Base-by-base conservation (phyloP, 2,113 vertebrate genomes). In the Megatriorchis doriae region DNA sequence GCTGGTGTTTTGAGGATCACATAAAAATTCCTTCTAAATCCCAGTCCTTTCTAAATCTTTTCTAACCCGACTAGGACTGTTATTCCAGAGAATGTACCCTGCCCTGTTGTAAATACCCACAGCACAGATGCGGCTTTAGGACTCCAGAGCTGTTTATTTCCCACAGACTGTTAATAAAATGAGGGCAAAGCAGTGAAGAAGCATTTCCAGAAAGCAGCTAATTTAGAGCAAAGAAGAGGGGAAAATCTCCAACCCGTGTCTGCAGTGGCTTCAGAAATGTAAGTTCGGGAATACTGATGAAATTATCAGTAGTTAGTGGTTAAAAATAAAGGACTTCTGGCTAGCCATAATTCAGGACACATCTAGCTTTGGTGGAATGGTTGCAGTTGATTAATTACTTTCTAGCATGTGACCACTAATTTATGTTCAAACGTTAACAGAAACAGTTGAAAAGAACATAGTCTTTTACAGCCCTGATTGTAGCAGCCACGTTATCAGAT, bases 41-140 rank as follows among this genome's bases (percentile, higher is more conserved):
- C 36, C 4, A 3, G 26, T 13, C 11, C 22, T 70, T 75, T 68
- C 43, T 72, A 63, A 82, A 45, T 61, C 34, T 17, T 55, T 89
- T 78, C 50, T 66, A 52, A 36, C 21, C 5, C 0, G 0, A 19
- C 14, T 59, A 78, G 18, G 8, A 40, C 10, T n/a, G 25, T 25
- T 72, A 9, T 15, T 48, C 5, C 3, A 1, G 6, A 65, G 40
- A 61, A 47, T 7, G 1, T 55, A 14, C 10, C 58, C 43, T 75
- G 40, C 56, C 27, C 32, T 84, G 20, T 43, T 81, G 40, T 59
- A 66, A 91, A 47, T 34, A 53, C 27, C n/a, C 47, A 18, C 5
- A 62, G 74, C 26, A 34, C 66, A 45, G 29, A 56, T 40, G 29
- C 34, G 79, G n/a, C 23, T 32, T 11, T 34, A 45, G 26, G 36